A percentile compares a stretch with the other conserved stretches of the same genome.
phyloP scores from a whole-genome alignment of 2,113 vertebrate species.

The Hippocampus mohnikei region DNA sequence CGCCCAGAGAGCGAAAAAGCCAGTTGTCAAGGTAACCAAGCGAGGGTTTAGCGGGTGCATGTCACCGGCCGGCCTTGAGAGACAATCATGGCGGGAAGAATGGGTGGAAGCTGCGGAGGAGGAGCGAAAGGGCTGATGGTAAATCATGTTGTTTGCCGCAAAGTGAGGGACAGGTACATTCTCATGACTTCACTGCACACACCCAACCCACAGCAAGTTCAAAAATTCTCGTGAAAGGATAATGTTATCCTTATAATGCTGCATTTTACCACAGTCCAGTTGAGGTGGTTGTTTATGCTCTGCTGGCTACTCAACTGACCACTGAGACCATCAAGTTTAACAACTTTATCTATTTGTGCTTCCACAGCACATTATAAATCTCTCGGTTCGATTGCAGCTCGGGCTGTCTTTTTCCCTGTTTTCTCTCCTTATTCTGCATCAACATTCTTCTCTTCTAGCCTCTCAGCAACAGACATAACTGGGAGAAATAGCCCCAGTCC shows the following conservation, averaged over 20 bases:
- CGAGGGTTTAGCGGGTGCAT: constrained; percentile 59
- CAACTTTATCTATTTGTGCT: constrained; percentile 48
- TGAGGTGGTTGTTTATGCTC: constrained; percentile 36
- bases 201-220: constrained; percentile 11
- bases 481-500: constrained; percentile 11
- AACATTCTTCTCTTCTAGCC: not conserved
- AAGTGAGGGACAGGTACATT: constrained; percentile 2
- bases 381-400: not conserved
- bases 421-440: constrained; percentile 6
- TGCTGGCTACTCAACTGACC: constrained; percentile 46
- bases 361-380: constrained; percentile 40
- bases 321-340: constrained; percentile 54
- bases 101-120: constrained; percentile 28
- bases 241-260: constrained; percentile 11
- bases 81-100: constrained; percentile 31
- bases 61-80: constrained; percentile 58
- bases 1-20: constrained; percentile 40
- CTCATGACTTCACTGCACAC: not conserved
- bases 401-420: not conserved
- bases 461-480: not conserved
- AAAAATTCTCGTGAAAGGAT: not conserved
- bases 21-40: constrained; percentile 71
- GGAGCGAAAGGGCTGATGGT: constrained; percentile 11
- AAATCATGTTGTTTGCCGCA: constrained; percentile 15
- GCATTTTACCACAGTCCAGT: constrained; percentile 30